Conservation (phyloP, 2,797 vertebrate genomes). For the Lepidocolaptes lacrymiger region DNA sequence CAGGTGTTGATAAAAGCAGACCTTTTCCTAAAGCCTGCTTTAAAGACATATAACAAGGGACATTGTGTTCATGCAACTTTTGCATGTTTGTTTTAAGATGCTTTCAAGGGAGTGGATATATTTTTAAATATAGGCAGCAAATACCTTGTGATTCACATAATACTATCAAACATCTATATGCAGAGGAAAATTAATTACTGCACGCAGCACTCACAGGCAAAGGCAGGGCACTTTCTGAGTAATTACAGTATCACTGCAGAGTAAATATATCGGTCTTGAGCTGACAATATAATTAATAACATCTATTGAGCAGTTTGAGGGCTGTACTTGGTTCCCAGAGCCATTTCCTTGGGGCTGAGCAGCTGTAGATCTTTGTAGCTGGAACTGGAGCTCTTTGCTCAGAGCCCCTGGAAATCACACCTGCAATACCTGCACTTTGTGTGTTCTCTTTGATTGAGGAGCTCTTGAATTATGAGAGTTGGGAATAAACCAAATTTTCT, state of each 20-base stretch:
- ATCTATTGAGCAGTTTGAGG: not conserved
- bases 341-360: not conserved
- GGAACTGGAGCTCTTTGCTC: not conserved
- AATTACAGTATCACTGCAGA: conserved; percentile 38
- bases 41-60: not conserved
- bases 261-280: conserved; percentile 1
- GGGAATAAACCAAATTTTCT: not conserved
- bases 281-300: conserved; percentile 32
- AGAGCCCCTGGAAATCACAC: not conserved
- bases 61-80: not conserved
- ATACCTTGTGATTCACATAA: not conserved
- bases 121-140: not conserved
- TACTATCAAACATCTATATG: not conserved
- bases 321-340: not conserved
- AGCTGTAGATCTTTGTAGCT: not conserved
- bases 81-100: not conserved
- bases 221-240: conserved; percentile 16
- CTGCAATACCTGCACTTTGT: not conserved
- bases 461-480: not conserved
- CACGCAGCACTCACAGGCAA: not conserved
- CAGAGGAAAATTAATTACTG: conserved; percentile 34
- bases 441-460: not conserved
- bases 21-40: not conserved
- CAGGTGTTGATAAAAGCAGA: not conserved
- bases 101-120: not conserved